Percentiles rank a stretch among this genome's conserved stretches.
Conservation (phyloP, 2,888 invertebrate species). For the Stenoptilia bipunctidactyla region DNA sequence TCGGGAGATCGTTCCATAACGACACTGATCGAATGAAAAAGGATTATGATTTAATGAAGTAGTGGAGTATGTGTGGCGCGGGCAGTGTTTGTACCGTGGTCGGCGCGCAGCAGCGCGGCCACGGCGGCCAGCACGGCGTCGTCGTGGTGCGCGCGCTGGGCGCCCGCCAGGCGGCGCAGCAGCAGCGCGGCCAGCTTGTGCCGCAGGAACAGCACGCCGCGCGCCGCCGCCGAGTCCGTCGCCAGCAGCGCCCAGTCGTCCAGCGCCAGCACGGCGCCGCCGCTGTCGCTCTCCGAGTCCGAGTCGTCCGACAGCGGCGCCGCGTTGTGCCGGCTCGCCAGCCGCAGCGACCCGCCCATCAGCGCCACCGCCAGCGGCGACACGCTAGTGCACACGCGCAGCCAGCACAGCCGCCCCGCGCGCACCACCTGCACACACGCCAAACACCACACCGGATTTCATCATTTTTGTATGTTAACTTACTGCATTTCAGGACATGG, state of each 20-base stretch:
- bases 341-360: conserved; percentile 78
- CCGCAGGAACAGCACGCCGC: background rate
- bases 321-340: conserved; percentile 54
- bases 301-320: conserved; percentile 59
- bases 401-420: conserved; percentile 76
- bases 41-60: too few relatives aligned
- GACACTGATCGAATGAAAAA: too few relatives aligned
- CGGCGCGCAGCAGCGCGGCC: background rate
- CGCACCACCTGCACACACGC: conserved; percentile 46
- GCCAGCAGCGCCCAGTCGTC: conserved; percentile 84
- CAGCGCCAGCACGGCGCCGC: conserved; percentile 66
- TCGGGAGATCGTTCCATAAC: too few relatives aligned
- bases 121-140: background rate
- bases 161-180: background rate
- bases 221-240: conserved; percentile 58
- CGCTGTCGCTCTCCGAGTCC: conserved; percentile 55
- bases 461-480: too few relatives aligned
- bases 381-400: conserved; percentile 84
- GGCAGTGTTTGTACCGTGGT: too few relatives aligned
- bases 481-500: too few relatives aligned
- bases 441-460: too few relatives aligned
- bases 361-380: conserved; percentile 85
- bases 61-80: too few relatives aligned
- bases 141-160: background rate
- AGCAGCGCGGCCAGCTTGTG: background rate